These are phyloP conservation scores for Daphoenositta chrysoptera DNA, from an alignment of 2,113 vertebrate species.

Conservation along the genomic window DNA sequence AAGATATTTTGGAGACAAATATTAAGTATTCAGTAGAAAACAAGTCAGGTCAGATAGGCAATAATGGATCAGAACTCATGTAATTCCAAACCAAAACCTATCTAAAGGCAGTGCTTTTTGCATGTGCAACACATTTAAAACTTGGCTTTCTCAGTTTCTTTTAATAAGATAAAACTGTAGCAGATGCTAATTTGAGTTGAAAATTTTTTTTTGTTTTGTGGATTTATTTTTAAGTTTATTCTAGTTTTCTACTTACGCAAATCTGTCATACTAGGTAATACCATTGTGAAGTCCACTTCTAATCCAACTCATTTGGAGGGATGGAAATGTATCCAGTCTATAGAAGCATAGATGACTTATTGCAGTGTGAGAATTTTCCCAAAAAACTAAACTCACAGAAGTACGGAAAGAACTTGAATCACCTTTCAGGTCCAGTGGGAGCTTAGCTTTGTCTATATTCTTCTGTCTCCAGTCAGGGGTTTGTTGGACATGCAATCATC, in stretches of 20 bases:
- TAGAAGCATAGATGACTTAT: not conserved
- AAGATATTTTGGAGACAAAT: constrained; percentile 44
- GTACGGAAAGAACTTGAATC: not conserved
- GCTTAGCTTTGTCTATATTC: not conserved
- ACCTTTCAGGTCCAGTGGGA: not conserved
- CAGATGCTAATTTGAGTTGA: not conserved
- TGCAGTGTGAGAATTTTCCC: not conserved
- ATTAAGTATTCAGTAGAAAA: constrained; percentile 54
- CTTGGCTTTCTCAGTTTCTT: not conserved
- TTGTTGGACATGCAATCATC: not conserved
- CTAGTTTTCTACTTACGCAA: not conserved
- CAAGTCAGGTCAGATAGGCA: constrained; percentile 35
- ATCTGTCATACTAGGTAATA: not conserved
- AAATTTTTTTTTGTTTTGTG: not conserved
- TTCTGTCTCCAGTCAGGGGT: not conserved
- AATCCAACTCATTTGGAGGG: not conserved
- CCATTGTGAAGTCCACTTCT: not conserved
- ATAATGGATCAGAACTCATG: constrained; percentile 43
- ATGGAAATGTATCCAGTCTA: not conserved
- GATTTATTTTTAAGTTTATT: not conserved
- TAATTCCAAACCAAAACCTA: constrained; percentile 35
- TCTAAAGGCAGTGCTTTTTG: not conserved
- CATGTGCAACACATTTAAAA: not conserved
- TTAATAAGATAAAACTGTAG: not conserved
- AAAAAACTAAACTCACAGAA: not conserved